Conservation (phyloP, 2,113 vertebrate genomes). For the Maccullochella peelii region DNA sequence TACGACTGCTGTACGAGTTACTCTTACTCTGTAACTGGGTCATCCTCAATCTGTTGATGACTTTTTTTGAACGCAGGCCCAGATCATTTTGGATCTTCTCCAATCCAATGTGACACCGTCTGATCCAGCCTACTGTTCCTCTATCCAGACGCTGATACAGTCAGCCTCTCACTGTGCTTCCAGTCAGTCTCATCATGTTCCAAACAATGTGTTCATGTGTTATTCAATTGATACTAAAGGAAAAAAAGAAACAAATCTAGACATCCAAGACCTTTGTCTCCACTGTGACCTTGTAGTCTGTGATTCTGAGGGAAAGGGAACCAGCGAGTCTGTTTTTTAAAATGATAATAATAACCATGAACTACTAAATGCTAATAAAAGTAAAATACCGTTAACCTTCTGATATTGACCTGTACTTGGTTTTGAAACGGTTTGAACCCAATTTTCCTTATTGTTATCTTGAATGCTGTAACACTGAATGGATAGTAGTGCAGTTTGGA, state of each 20-base stretch:
- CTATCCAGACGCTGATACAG: slow-evolving; percentile 8
- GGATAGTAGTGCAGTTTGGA: background rate
- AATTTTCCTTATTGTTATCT: slow-evolving; percentile 3
- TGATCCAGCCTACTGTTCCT: slow-evolving; percentile 19
- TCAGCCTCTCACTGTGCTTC: slow-evolving; percentile 11
- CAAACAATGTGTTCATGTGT: slow-evolving; percentile 26
- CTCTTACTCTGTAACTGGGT: slow-evolving; percentile 8
- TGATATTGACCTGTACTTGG: background rate
- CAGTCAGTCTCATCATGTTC: slow-evolving; percentile 28
- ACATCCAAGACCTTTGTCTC: slow-evolving; percentile 4
- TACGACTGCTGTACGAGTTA: background rate
- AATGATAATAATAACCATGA: background rate
- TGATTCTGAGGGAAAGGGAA: background rate
- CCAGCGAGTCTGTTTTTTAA: background rate
- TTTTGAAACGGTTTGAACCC: background rate
- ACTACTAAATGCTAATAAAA: background rate
- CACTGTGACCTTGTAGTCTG: background rate
- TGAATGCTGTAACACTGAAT: background rate
- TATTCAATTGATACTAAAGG: background rate
- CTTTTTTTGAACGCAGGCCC: slow-evolving; percentile 25
- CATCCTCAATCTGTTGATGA: slow-evolving; percentile 36
- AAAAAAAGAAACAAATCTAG: background rate
- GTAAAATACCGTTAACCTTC: background rate
- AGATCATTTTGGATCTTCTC: slow-evolving; percentile 24
- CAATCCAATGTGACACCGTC: slow-evolving; percentile 10